Conservation (phyloP, 2,888 invertebrate species). For the Automeris io region DNA sequence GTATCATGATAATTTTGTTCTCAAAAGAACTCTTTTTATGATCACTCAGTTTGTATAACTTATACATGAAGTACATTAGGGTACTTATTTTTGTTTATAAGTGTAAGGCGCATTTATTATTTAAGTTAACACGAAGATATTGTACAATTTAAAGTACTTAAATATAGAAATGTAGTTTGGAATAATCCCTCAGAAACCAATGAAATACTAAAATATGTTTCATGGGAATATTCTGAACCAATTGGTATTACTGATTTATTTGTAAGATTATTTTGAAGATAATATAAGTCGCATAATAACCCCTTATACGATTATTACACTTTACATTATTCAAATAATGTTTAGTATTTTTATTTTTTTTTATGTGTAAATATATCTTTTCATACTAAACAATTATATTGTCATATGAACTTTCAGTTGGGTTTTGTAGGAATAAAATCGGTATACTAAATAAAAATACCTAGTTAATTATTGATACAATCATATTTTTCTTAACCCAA, state of each 20-base stretch:
- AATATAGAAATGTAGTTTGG: constrained; percentile 46
- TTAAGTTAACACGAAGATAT: constrained; percentile 36
- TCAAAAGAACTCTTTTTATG: background rate
- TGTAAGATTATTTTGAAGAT: constrained; percentile 14
- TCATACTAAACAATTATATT: constrained; percentile 41
- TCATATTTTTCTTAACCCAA: constrained; percentile 72
- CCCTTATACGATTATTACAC: background rate
- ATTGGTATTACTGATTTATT: constrained; percentile 18
- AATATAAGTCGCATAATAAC: constrained; percentile 16
- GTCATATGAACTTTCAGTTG: constrained; percentile 72
- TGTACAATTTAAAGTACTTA: constrained; percentile 51
- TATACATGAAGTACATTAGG: constrained; percentile 1
- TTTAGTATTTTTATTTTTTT: background rate
- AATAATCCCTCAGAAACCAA: constrained; percentile 59
- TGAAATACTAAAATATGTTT: constrained; percentile 27
- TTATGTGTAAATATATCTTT: constrained; percentile 56
- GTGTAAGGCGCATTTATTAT: constrained; percentile 25
- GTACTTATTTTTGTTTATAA: constrained; percentile 1
- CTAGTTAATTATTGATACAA: constrained; percentile 11
- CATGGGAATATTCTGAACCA: constrained; percentile 66
- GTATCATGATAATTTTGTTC: background rate
- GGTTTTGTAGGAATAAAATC: constrained; percentile 61
- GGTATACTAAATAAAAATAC: constrained; percentile 7
- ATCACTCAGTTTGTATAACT: constrained; percentile 1
- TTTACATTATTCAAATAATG: background rate